phyloP scores from a whole-genome alignment of 2,888 invertebrate genomes.

The Campaea margaritaria region DNA sequence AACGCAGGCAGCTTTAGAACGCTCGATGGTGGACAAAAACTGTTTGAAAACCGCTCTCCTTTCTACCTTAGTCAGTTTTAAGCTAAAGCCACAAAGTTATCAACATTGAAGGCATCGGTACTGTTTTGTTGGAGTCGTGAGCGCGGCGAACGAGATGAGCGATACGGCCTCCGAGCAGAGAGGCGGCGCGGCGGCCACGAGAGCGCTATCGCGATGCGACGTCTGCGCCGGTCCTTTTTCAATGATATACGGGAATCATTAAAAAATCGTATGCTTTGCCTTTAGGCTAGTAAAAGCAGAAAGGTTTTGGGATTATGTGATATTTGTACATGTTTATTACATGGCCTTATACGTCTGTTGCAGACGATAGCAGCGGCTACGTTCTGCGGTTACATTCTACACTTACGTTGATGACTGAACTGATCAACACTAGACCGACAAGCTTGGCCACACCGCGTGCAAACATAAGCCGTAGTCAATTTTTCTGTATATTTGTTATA shows the following conservation, averaged over 20 bases:
- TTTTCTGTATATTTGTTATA: no score
- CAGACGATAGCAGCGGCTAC: no score
- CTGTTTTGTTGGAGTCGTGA: constrained; percentile 29
- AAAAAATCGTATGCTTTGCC: constrained; percentile 5
- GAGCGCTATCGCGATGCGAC: constrained; percentile 16
- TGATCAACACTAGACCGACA: no score
- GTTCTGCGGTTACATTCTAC: no score
- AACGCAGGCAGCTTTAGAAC: no score
- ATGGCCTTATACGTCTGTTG: no score
- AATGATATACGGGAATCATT: constrained; percentile 20
- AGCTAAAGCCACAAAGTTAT: neutral
- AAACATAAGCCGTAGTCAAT: no score
- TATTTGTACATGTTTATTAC: no score
- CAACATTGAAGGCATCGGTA: neutral
- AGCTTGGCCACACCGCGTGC: no score
- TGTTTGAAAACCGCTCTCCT: neutral
- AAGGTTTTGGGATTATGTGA: no score
- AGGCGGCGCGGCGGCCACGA: constrained; percentile 25
- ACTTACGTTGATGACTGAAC: no score
- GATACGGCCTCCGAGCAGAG: constrained; percentile 28
- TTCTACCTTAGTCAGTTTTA: neutral
- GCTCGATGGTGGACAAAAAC: no score
- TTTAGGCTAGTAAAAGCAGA: neutral
- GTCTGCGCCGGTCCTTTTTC: constrained; percentile 11
- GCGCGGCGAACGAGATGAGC: constrained; percentile 32